Percentiles rank a stretch among this genome's conserved stretches.
phyloP scores from a whole-genome alignment of 1,140 invertebrate species.

The Drosophila sturtevanti region DNA sequence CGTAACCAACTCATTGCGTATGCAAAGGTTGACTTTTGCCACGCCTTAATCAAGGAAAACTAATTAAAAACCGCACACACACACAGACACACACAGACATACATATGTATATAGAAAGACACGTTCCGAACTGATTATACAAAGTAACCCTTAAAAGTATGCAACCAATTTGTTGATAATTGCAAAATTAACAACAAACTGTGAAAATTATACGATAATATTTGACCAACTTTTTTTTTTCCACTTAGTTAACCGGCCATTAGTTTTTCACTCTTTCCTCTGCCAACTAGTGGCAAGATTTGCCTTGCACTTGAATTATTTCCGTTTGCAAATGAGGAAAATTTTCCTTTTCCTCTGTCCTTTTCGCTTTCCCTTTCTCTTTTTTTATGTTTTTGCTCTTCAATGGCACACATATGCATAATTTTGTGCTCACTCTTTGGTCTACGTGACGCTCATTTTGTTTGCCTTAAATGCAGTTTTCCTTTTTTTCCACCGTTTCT shows the following conservation, averaged over 20 bases:
- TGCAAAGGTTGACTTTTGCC: constrained; percentile 51
- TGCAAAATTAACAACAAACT: not conserved
- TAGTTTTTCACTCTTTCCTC: constrained; percentile 55
- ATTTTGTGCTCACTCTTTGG: constrained; percentile 56
- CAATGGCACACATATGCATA: constrained; percentile 64
- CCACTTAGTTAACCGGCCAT: constrained; percentile 48
- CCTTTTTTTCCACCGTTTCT: constrained; percentile 22
- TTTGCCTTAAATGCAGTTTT: constrained; percentile 72
- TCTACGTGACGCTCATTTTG: constrained; percentile 67
- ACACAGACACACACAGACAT: constrained; percentile 13
- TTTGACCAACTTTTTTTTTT: constrained; percentile 31
- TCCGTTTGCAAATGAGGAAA: constrained; percentile 51
- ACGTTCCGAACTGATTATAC: not conserved
- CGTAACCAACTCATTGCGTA: constrained; percentile 52
- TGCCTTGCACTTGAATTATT: constrained; percentile 79
- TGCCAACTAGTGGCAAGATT: constrained; percentile 65
- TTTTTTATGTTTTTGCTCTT: not conserved
- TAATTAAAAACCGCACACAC: constrained; percentile 62
- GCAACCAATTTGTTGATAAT: constrained; percentile 1
- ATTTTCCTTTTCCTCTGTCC: constrained; percentile 7
- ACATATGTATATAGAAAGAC: not conserved
- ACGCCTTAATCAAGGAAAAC: constrained; percentile 49
- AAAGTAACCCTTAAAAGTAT: not conserved
- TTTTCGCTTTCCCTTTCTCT: no score
- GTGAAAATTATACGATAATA: not conserved